Evolutionary conservation across 2,888 invertebrate species (phyloP).

Genomic region (Drosophila ochracea): DNA sequence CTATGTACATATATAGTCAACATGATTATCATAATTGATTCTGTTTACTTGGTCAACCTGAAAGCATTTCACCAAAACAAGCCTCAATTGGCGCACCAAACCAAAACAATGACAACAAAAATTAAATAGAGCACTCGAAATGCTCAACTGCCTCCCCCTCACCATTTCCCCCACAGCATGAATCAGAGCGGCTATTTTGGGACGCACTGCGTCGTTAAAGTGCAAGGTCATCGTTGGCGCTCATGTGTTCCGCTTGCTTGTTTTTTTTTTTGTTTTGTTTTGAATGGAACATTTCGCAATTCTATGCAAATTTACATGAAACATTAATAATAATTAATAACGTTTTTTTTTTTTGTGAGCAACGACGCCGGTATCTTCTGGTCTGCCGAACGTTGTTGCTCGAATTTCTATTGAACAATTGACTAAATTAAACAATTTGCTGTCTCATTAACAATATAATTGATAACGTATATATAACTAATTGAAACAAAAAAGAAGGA

Average conservation of each 20-base stretch:
- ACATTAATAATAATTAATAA: background rate
- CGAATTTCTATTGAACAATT: constrained; percentile 53
- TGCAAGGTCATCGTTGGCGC: constrained; percentile 44
- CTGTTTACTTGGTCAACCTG: constrained; percentile 41
- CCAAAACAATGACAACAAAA: constrained; percentile 34
- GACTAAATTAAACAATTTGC: constrained; percentile 65
- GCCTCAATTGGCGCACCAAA: constrained; percentile 45
- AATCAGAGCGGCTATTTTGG: constrained; percentile 48
- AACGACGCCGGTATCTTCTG: constrained; percentile 14
- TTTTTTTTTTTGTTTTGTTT: background rate
- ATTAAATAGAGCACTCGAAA: constrained; percentile 15
- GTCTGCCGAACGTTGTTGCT: constrained; percentile 9
- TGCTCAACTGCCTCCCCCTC: background rate
- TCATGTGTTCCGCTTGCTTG: constrained; percentile 37
- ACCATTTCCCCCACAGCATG: background rate
- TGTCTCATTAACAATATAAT: constrained; percentile 51
- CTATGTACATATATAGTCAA: constrained; percentile 14
- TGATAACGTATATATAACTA: constrained; percentile 50
- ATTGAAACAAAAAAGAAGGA: constrained; percentile 20
- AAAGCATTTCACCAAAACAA: constrained; percentile 56
- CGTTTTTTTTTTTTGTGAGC: constrained; percentile 41
- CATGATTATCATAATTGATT: constrained; percentile 64
- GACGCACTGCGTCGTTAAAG: constrained; percentile 44
- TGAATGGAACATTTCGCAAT: constrained; percentile 52
- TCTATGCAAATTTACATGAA: constrained; percentile 18